Conservation (phyloP, 2,113 vertebrate species). For the Labeo catla region DNA sequence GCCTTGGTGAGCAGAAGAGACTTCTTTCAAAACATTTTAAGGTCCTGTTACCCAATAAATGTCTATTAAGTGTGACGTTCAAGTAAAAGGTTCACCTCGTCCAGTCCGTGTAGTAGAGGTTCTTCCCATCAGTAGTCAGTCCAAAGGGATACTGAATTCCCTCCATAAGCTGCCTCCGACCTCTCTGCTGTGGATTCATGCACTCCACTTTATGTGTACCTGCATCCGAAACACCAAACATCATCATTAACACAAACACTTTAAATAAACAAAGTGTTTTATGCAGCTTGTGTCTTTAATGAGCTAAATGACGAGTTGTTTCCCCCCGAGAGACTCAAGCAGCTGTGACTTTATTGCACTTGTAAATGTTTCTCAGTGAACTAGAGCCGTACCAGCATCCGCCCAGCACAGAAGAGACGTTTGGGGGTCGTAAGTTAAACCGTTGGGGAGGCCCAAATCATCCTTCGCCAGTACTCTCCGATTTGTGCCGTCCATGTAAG, state of each 20-base stretch:
- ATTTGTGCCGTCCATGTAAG: constrained; percentile 92
- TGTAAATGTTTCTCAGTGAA: neutral
- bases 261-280: neutral
- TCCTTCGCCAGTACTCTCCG: constrained; percentile 84
- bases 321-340: neutral
- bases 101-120: constrained; percentile 96
- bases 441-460: constrained; percentile 88
- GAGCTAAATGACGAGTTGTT: neutral
- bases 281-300: neutral
- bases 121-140: constrained; percentile 84
- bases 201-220: constrained; percentile 89
- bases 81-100: constrained; percentile 75
- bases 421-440: constrained; percentile 83
- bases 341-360: neutral
- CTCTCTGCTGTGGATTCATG: constrained; percentile 79
- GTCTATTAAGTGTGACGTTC: neutral
- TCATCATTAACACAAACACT: neutral
- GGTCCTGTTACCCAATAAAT: neutral
- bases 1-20: too few species aligned
- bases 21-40: neutral
- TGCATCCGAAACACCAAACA: constrained; percentile 57
- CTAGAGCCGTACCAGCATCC: constrained; percentile 83
- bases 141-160: constrained; percentile 90
- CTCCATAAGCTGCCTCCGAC: constrained; percentile 78
- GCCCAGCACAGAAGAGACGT: constrained; percentile 91